These are phyloP conservation scores for Ennomos fuscantarius DNA, from an alignment of 2,888 invertebrate genomes.

Conservation along the genomic window DNA sequence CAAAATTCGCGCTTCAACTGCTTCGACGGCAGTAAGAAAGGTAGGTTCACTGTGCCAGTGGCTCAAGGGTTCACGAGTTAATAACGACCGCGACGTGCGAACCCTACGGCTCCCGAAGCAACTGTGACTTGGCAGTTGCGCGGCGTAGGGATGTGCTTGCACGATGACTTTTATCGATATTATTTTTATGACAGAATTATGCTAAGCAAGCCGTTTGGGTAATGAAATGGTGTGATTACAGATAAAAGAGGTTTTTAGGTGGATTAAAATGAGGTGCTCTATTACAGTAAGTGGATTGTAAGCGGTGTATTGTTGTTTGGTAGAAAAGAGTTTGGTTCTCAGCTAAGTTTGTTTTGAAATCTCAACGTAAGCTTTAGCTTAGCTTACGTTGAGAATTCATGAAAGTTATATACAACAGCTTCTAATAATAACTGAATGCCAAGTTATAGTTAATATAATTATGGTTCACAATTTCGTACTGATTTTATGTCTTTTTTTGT, in stretches of 20 bases:
- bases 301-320: neutral
- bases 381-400: too few species aligned
- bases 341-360: too few species aligned
- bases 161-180: conserved; percentile 36
- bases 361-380: too few species aligned
- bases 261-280: conserved; percentile 5
- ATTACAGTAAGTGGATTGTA: conserved; percentile 13
- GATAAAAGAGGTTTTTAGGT: conserved; percentile 19
- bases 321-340: neutral
- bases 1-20: conserved; percentile 49
- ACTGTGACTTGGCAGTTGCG: conserved; percentile 54
- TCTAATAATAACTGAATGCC: too few species aligned
- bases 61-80: conserved; percentile 37
- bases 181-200: conserved; percentile 28
- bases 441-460: too few species aligned
- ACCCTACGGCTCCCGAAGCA: conserved; percentile 50
- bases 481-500: too few species aligned
- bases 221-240: conserved; percentile 27
- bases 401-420: too few species aligned
- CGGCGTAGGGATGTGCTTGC: conserved; percentile 37
- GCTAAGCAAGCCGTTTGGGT: conserved; percentile 20
- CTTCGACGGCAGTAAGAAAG: conserved; percentile 34
- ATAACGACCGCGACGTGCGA: conserved; percentile 54
- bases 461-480: too few species aligned
- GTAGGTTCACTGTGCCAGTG: conserved; percentile 40